Evolutionary conservation across 2,113 vertebrate genomes (phyloP).

Genomic region (Haemorhous mexicanus): DNA sequence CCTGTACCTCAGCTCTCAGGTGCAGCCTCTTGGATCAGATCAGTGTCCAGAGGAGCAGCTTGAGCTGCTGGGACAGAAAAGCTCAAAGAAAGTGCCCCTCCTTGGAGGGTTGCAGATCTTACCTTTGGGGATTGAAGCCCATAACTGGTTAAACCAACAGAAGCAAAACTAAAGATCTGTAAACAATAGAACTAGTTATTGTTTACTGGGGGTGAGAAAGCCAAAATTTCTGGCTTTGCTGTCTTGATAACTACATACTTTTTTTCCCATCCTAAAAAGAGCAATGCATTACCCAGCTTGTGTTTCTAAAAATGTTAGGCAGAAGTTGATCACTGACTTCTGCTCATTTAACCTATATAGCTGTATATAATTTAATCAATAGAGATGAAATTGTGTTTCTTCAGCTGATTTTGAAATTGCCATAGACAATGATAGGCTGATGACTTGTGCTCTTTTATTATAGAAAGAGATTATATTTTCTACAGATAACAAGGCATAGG

Average conservation of each 20-base stretch:
- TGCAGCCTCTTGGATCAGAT: background rate
- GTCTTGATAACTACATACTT: background rate
- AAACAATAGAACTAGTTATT: background rate
- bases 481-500: background rate
- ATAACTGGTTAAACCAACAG: background rate
- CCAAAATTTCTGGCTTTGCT: background rate
- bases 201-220: fast-evolving
- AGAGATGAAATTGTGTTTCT: background rate
- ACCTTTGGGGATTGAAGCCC: background rate
- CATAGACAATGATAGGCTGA: background rate
- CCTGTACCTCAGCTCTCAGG: background rate
- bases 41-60: background rate
- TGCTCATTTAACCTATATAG: background rate
- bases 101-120: background rate
- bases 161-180: background rate
- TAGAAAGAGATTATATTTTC: background rate
- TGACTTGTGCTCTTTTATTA: background rate
- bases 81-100: background rate
- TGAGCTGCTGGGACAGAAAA: background rate
- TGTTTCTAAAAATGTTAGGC: background rate
- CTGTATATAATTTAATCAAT: background rate
- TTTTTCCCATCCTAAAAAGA: background rate
- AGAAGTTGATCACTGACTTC: background rate
- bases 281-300: background rate
- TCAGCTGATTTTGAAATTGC: background rate